A percentile compares a stretch with the other conserved stretches of the same genome.
These are phyloP conservation scores for Dromaius novaehollandiae DNA, from an alignment of 2,113 vertebrate genomes.

Conservation along the genomic window DNA sequence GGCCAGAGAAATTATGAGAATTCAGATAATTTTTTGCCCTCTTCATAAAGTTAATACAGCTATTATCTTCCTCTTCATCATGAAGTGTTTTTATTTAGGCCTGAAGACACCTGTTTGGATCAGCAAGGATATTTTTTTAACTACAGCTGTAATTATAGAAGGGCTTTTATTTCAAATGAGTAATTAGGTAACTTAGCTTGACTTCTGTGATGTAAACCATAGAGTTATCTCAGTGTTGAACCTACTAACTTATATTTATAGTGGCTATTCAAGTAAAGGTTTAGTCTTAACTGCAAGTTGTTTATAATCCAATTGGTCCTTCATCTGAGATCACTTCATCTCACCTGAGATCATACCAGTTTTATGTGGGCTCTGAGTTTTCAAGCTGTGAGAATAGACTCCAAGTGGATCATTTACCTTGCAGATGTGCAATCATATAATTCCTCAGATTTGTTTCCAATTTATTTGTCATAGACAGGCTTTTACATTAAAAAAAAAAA, in stretches of 20 bases:
- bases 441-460: conserved; percentile 31
- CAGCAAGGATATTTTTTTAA: not conserved
- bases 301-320: conserved; percentile 56
- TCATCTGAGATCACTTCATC: conserved; percentile 47
- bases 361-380: not conserved
- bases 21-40: not conserved
- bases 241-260: not conserved
- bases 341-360: not conserved
- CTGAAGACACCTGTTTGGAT: not conserved
- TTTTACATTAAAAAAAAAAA: not conserved
- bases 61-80: not conserved
- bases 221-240: not conserved
- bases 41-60: not conserved
- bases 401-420: not conserved
- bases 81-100: not conserved
- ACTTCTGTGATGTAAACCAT: accelerated
- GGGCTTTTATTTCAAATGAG: not conserved
- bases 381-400: conserved; percentile 4
- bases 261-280: not conserved
- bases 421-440: conserved; percentile 5
- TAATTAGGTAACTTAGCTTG: not conserved
- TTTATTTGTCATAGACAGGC: not conserved
- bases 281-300: not conserved
- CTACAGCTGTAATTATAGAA: not conserved
- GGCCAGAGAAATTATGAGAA: conserved; percentile 24